phyloP scores from a whole-genome alignment of 1,140 invertebrate species.

The Sesamia nonagrioides region DNA sequence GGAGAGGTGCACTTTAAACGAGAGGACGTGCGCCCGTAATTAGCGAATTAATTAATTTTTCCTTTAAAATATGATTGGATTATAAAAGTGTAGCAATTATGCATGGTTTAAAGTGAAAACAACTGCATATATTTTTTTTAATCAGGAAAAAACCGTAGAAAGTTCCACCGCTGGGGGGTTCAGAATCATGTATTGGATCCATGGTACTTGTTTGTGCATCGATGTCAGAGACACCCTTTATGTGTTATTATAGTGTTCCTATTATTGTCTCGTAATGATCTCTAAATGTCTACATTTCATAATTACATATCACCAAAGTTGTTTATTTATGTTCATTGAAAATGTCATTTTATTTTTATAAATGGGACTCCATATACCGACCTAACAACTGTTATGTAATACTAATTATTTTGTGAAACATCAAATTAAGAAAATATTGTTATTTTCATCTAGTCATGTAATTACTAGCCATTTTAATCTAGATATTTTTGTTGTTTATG shows the following conservation, averaged over 20 bases:
- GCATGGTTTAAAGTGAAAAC: too few species aligned
- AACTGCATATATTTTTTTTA: too few species aligned
- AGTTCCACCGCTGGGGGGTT: too few species aligned
- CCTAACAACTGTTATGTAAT: not conserved
- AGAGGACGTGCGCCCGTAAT: too few species aligned
- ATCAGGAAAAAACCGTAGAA: too few species aligned
- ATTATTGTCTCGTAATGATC: conserved; percentile 5
- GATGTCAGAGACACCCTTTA: too few species aligned
- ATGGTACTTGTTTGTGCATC: too few species aligned
- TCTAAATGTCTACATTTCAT: conserved; percentile 34
- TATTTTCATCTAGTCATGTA: conserved; percentile 43
- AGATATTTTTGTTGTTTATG: conserved; percentile 30
- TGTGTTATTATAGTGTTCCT: conserved; percentile 6
- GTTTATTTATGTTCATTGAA: conserved; percentile 16
- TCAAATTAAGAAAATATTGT: conserved; percentile 13
- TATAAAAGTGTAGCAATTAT: too few species aligned
- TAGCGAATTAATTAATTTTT: too few species aligned
- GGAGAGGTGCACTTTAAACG: too few species aligned
- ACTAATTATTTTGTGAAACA: conserved; percentile 1
- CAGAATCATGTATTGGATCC: too few species aligned
- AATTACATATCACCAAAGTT: conserved; percentile 36
- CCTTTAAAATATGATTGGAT: too few species aligned
- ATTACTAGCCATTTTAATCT: conserved; percentile 40
- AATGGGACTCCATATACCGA: not conserved
- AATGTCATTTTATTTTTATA: conserved; percentile 12